Percentiles rank a stretch among this genome's conserved stretches.
Conservation (phyloP, 2,113 vertebrate genomes). For the Myocastor coypus region DNA sequence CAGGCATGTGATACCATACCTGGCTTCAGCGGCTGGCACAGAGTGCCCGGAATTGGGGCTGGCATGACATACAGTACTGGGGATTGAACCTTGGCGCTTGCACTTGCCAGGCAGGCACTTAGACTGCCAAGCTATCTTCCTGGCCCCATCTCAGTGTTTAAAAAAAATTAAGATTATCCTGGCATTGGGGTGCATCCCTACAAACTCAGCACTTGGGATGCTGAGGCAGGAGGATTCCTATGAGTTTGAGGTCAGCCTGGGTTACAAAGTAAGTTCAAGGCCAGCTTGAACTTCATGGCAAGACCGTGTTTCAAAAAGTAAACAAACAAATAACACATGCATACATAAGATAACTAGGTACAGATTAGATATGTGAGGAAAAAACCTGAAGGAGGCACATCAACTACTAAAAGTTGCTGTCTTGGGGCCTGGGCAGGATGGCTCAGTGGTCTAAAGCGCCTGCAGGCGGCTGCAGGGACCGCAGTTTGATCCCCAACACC, state of each 20-base stretch:
- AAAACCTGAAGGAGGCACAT: background rate
- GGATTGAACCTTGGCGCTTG: no score
- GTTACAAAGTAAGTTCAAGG: no score
- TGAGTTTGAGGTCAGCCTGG: background rate
- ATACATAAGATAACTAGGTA: background rate
- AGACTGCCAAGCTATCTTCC: no score
- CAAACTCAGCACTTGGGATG: background rate
- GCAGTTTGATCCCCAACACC: no score
- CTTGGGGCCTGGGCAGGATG: no score
- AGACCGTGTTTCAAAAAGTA: background rate
- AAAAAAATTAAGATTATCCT: background rate
- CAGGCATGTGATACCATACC: no score
- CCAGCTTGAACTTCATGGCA: background rate
- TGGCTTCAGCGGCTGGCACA: no score
- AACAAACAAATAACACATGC: background rate
- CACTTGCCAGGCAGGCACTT: no score
- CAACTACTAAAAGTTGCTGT: background rate
- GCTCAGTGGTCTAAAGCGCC: no score
- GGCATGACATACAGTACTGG: no score
- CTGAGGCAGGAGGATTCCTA: background rate
- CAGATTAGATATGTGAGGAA: background rate
- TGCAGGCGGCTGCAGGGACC: no score
- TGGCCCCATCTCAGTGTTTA: background rate
- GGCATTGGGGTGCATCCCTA: background rate
- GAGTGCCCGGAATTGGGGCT: no score